Evolutionary conservation across 64 coral and sea anemone species (phyloP).

Genomic region (Trachythela sp.): DNA sequence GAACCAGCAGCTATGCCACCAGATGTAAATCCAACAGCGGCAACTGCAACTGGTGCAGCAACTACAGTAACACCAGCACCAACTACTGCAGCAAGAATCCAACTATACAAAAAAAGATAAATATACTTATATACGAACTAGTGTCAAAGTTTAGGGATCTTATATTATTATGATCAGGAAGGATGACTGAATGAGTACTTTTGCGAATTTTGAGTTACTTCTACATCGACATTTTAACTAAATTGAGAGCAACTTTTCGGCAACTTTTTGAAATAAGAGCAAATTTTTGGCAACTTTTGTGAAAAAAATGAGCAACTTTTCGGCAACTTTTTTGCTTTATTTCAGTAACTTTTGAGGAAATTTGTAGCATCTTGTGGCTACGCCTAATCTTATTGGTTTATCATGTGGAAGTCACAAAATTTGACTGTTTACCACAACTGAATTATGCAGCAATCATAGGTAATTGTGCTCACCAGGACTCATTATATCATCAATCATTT

Average conservation of each 20-base stretch:
- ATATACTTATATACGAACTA: too few species aligned
- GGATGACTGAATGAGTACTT: constrained; percentile 43
- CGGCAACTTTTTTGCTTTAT: too few species aligned
- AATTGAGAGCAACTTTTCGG: constrained; percentile 39
- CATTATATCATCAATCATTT: too few species aligned
- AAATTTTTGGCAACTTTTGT: constrained; percentile 49
- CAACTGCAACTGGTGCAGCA: background rate
- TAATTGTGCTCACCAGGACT: too few species aligned
- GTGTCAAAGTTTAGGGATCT: too few species aligned
- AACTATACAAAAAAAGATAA: background rate
- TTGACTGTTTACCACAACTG: too few species aligned
- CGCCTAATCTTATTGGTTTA: too few species aligned
- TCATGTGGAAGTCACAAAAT: too few species aligned
- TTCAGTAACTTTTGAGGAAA: constrained; percentile 39
- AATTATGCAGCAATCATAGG: too few species aligned
- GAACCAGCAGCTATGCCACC: background rate
- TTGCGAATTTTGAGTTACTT: constrained; percentile 53
- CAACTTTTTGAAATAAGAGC: constrained; percentile 1
- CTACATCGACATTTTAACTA: constrained; percentile 35
- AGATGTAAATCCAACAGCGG: background rate
- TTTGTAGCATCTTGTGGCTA: too few species aligned
- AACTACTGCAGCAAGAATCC: background rate
- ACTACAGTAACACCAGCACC: background rate
- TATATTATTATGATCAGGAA: too few species aligned
- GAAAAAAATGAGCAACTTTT: constrained; percentile 34